Percentiles rank a stretch among this genome's conserved stretches.
Conservation (phyloP, 2,888 invertebrate species). For the Diplazon laetatorius region DNA sequence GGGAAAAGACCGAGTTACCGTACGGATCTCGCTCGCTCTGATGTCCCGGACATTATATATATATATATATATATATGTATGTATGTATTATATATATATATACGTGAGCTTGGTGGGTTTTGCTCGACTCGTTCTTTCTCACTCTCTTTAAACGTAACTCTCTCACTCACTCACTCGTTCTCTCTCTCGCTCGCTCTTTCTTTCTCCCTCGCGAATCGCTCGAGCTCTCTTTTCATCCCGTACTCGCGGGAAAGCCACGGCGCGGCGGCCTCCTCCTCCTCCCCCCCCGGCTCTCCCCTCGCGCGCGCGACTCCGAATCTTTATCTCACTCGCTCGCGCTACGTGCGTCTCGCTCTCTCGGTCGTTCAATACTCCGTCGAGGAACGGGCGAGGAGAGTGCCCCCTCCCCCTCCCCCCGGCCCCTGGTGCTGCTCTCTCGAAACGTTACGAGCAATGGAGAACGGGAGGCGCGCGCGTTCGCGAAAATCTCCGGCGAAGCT, state of each 20-base stretch:
- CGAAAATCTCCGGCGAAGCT: constrained; percentile 28
- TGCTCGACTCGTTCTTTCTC: not conserved
- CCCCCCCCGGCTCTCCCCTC: too few species aligned
- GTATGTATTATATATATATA: too few species aligned
- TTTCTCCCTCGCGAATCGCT: constrained; percentile 65
- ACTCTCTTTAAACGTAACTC: too few species aligned
- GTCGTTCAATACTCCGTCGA: constrained; percentile 78
- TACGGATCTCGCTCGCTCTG: constrained; percentile 27
- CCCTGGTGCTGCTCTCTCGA: not conserved
- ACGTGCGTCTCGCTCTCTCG: constrained; percentile 68
- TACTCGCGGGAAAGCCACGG: too few species aligned
- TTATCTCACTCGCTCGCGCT: too few species aligned
- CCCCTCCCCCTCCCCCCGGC: too few species aligned
- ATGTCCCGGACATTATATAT: too few species aligned
- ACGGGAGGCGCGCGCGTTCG: constrained; percentile 23
- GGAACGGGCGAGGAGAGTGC: constrained; percentile 69
- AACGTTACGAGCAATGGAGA: constrained; percentile 45
- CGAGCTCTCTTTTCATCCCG: too few species aligned
- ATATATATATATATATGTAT: constrained; percentile 24
- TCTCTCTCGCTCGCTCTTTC: constrained; percentile 58
- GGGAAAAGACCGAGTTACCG: constrained; percentile 41
- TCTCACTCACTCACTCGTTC: not conserved
- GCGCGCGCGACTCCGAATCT: too few species aligned
- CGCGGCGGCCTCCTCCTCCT: too few species aligned
- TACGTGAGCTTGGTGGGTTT: constrained; percentile 16